Conservation (phyloP, 2,113 vertebrate species). For the Menidia beryllina region DNA sequence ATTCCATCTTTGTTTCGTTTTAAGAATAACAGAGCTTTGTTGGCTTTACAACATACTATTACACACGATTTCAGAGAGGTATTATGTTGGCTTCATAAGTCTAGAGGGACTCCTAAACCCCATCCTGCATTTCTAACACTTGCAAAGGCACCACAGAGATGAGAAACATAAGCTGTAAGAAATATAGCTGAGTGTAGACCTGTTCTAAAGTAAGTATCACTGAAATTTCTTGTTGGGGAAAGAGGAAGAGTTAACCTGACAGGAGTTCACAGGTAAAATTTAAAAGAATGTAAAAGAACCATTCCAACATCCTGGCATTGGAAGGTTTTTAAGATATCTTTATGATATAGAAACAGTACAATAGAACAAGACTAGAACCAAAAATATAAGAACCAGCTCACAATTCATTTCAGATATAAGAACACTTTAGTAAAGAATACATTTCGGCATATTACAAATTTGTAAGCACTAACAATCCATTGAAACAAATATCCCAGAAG, state of each 20-base stretch:
- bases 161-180: conserved; percentile 40
- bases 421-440: no score
- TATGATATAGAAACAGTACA: conserved; percentile 3
- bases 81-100: conserved; percentile 46
- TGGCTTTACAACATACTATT: conserved; percentile 60
- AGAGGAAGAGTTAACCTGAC: conserved; percentile 3
- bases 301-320: not conserved
- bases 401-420: not conserved
- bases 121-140: conserved; percentile 55
- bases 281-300: conserved; percentile 7
- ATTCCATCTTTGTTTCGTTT: conserved; percentile 34
- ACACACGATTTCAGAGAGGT: conserved; percentile 53
- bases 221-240: not conserved
- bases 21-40: conserved; percentile 58
- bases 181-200: conserved; percentile 27
- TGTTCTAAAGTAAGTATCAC: conserved; percentile 29
- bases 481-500: conserved; percentile 55
- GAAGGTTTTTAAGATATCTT: not conserved
- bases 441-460: no score
- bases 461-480: conserved; percentile 55
- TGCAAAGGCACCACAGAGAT: conserved; percentile 53
- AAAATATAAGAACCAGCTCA: not conserved
- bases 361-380: not conserved
- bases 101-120: conserved; percentile 55
- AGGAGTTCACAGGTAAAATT: conserved; percentile 15